Evolutionary conservation across 2,888 invertebrate species (phyloP), one percentile per base, ranked within the genome.

Genomic region (Xanthia togata): DNA sequence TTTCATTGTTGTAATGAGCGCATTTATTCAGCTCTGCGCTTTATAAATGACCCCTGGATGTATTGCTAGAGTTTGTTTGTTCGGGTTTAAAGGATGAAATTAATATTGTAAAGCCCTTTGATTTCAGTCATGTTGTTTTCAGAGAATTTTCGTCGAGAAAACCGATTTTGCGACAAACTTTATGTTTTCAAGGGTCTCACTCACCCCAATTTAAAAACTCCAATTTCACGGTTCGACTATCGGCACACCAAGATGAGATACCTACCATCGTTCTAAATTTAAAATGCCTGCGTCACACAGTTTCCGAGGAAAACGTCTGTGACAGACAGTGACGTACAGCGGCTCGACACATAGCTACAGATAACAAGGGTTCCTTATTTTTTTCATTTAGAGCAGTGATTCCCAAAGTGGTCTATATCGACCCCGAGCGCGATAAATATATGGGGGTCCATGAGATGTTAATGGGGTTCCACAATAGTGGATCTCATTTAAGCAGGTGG

Each of bases 1-100:
- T 83, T 83, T 81, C 64, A 73, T 65, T 69, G 47, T 38, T 55
- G 70, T 78, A 86, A 86, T 75, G 80, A 83, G 65, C 62, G 60
- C 47, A 73, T 71, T 79, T 84, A 70, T 72, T 67, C 62, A 53
- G 59, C 67, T 60, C 55, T 70, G 53, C 65, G 79, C 64, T 83
- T 70, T 79, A 78, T 69, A 83, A 73, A 83, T 81, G 41, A 62
- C 79, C 73, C 38, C 31, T 82, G 41, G 35, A 59, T 59, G 57
- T 70, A 57, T 73, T 59, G 57, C 69, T 70, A 17, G 44, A 26
- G 44, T 70, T 67, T 70, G 11, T 65, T 60, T 70, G 11, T 65
- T 60, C 26, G 50, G 23, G 47, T 17, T 78, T 63, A 63, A 47
- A 38, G 50, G 67, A 69, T 75, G 31, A 64, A 79, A 79, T 50